Evolutionary conservation across 2,113 vertebrate genomes (phyloP), one percentile per base, ranked within the genome.

Genomic region (Ptychochromis oligacanthus): DNA sequence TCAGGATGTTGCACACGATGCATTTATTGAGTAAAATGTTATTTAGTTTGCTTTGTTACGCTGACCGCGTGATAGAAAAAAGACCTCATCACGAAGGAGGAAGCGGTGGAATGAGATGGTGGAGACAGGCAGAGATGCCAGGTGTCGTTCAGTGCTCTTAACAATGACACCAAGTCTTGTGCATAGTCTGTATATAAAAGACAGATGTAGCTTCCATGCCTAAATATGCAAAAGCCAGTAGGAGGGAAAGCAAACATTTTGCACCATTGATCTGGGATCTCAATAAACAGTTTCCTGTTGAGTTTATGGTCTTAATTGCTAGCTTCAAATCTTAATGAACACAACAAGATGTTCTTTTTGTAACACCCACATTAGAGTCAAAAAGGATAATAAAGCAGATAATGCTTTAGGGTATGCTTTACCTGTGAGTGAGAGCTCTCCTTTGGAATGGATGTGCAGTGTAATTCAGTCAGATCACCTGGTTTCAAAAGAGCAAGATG

Each of bases 21-120:
- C 22, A 49, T 34, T 72, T 34, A 72, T 46, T 34, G 67, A 54
- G 46, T 54, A 72, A 72, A 72, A 26, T 72, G 67, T n/a, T 72
- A 72, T 54, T 54, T 54, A 24, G 43, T 72, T 72, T 72, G 67
- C 43, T 72, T 72, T 72, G 65, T 20, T 72, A 52, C 49, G 65
- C 43, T 49, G 49, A 70, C 40, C 17, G 38, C 17, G 2, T 65
- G 40, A 67, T 18, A 67, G 64, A 67, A 49, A 67, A 46, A 43
- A 26, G 64, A 67, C 17, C 22, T 67, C 14, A 18, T 46, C 64
- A n/a, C n/a, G n/a, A n/a, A 67, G 46, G 64, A 46, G 40, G 40
- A 67, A 46, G 40, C 40, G n/a, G n/a, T n/a, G 46, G 64, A 67
- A 67, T 26, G 62, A 24, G n/a, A 65, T 7, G 8, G 38, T n/a